Conservation (phyloP, 1,140 invertebrate genomes). For the Drosophila arizonae region DNA sequence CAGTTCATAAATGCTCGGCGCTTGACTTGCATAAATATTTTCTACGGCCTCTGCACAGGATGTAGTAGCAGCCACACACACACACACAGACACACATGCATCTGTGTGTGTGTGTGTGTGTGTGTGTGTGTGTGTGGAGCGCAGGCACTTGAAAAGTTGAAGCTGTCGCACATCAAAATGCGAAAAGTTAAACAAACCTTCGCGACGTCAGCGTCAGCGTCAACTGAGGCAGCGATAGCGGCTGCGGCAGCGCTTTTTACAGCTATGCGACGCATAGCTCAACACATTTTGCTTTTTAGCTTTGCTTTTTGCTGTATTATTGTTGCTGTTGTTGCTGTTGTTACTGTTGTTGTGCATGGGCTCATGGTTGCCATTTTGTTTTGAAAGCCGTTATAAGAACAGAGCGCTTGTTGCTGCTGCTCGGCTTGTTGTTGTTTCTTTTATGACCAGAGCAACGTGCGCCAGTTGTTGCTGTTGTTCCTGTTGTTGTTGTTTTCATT, state of each 20-base stretch:
- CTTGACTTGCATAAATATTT: conserved; percentile 83
- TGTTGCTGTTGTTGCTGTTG: conserved; percentile 19
- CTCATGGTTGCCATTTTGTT: conserved; percentile 78
- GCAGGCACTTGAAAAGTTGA: conserved; percentile 71
- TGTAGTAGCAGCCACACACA: not conserved
- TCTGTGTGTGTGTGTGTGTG: conserved; percentile 7
- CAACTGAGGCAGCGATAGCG: conserved; percentile 8
- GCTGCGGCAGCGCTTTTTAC: conserved; percentile 44
- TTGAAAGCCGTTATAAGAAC: conserved; percentile 66
- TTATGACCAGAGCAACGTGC: conserved; percentile 51
- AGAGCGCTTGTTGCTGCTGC: conserved; percentile 52
- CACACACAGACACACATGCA: conserved; percentile 1
- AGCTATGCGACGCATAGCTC: conserved; percentile 50
- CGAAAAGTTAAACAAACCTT: conserved; percentile 77
- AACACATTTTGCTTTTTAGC: conserved; percentile 42
- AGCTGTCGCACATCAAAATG: conserved; percentile 63
- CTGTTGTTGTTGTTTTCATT: conserved; percentile 28
- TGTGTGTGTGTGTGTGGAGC: not conserved
- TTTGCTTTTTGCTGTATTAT: conserved; percentile 24
- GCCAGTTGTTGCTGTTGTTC: conserved; percentile 35
- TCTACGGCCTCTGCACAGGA: conserved; percentile 48
- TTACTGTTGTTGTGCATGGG: conserved; percentile 9
- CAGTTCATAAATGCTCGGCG: conserved; percentile 81
- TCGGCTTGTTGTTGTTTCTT: conserved; percentile 40
- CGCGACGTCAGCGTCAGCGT: conserved; percentile 29